phyloP scores from a whole-genome alignment of 2,888 invertebrate genomes.

The Prosopocoilus inquinatus region DNA sequence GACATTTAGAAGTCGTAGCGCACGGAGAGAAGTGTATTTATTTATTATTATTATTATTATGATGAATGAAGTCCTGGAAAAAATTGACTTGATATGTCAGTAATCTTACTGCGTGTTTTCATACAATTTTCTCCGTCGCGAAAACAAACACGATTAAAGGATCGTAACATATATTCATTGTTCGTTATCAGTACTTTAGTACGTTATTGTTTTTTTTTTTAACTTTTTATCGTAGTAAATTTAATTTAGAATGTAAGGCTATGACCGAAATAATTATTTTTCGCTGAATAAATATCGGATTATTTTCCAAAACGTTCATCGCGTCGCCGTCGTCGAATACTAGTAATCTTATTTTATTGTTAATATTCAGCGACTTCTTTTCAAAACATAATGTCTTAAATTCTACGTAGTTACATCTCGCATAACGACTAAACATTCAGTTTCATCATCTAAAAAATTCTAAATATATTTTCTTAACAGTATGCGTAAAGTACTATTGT shows the following conservation, averaged over 20 bases:
- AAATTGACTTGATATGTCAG: conserved; percentile 12
- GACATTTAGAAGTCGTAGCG: not conserved
- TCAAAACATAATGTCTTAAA: not conserved
- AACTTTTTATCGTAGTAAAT: conserved; percentile 21
- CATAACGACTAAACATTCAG: conserved; percentile 3
- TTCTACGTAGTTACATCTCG: conserved; percentile 12
- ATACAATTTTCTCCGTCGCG: not conserved
- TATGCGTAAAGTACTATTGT: not conserved
- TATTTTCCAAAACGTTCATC: too few species aligned
- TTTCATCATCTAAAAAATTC: conserved; percentile 4
- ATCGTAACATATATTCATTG: conserved; percentile 32
- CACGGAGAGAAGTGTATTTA: conserved; percentile 2
- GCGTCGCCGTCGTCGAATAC: too few species aligned
- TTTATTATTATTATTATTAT: too few species aligned
- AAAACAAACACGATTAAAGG: conserved; percentile 3
- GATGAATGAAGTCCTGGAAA: not conserved
- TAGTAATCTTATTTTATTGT: not conserved
- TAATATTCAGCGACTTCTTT: conserved; percentile 1
- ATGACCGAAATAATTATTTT: conserved; percentile 2
- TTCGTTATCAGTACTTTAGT: conserved; percentile 27
- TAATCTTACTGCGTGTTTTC: not conserved
- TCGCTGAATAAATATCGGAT: too few species aligned
- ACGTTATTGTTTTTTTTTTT: conserved; percentile 21
- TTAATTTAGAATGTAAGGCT: conserved; percentile 28
- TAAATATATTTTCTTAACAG: not conserved